phyloP scores from a whole-genome alignment of 2,797 vertebrate species.

The Chrysocyon brachyurus region DNA sequence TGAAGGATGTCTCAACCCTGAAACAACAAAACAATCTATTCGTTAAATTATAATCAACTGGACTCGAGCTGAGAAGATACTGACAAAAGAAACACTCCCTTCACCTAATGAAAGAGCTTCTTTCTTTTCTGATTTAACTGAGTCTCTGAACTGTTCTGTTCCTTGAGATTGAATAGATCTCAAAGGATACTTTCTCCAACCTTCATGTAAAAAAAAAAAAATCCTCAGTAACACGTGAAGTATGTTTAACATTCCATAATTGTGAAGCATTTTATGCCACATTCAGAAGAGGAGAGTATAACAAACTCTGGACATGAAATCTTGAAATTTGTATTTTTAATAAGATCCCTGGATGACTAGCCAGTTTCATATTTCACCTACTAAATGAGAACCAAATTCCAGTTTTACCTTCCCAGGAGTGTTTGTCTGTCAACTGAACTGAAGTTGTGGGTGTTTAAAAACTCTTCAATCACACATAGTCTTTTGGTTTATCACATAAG shows the following conservation, averaged over 20 bases:
- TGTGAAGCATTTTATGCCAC: not conserved
- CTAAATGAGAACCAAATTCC: slow-evolving; percentile 35
- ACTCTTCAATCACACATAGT: not conserved
- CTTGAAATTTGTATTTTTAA: slow-evolving; percentile 31
- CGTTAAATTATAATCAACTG: not conserved
- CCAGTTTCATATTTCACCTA: not conserved
- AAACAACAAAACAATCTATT: not conserved
- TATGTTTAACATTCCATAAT: not conserved
- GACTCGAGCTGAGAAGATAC: not conserved
- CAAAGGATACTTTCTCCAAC: not conserved
- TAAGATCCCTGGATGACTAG: not conserved
- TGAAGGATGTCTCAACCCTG: not conserved
- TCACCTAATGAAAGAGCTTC: not conserved
- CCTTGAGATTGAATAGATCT: slow-evolving; percentile 6
- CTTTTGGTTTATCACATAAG: slow-evolving; percentile 31
- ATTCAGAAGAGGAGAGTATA: not conserved
- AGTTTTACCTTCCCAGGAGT: not conserved
- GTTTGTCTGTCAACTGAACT: not conserved
- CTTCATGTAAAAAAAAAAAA: not conserved
- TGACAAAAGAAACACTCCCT: slow-evolving; percentile 1
- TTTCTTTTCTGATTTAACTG: not conserved
- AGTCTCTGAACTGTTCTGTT: not conserved
- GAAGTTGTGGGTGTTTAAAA: not conserved
- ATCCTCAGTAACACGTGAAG: not conserved
- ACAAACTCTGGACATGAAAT: not conserved